phyloP scores from a whole-genome alignment of 2,797 vertebrate genomes.

The Loriculus beryllinus region DNA sequence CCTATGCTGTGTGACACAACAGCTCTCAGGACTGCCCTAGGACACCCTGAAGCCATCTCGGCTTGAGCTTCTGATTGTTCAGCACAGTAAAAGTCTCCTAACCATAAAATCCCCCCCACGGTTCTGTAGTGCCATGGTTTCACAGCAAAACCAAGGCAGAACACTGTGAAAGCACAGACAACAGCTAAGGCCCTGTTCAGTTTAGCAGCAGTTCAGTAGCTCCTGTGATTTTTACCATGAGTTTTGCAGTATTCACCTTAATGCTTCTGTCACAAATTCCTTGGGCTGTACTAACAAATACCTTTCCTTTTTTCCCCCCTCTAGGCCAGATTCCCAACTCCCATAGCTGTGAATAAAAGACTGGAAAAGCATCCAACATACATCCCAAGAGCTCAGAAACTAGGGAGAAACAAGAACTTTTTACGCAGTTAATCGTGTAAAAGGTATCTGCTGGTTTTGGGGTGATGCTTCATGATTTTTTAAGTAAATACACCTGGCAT shows the following conservation, averaged over 20 bases:
- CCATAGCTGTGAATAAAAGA: neutral
- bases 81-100: neutral
- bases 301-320: accelerated
- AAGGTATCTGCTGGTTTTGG: neutral
- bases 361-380: neutral
- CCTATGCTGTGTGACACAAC: neutral
- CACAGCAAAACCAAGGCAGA: neutral
- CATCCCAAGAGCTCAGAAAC: neutral
- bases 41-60: neutral
- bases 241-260: neutral
- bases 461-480: slow-evolving; percentile 7
- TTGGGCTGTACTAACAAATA: neutral
- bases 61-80: neutral
- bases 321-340: neutral
- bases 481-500: slow-evolving; percentile 1
- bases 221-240: neutral
- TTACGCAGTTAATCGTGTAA: neutral
- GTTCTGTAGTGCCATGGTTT: neutral
- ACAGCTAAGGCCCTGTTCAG: neutral
- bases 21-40: neutral
- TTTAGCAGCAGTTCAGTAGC: neutral
- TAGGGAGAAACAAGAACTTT: neutral
- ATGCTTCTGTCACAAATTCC: neutral
- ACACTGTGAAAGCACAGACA: accelerated
- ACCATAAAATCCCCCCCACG: accelerated